Evolutionary conservation across 2,888 invertebrate species (phyloP), one percentile per base, ranked within the genome.

Genomic region (Callyntrura guangdongensis): DNA sequence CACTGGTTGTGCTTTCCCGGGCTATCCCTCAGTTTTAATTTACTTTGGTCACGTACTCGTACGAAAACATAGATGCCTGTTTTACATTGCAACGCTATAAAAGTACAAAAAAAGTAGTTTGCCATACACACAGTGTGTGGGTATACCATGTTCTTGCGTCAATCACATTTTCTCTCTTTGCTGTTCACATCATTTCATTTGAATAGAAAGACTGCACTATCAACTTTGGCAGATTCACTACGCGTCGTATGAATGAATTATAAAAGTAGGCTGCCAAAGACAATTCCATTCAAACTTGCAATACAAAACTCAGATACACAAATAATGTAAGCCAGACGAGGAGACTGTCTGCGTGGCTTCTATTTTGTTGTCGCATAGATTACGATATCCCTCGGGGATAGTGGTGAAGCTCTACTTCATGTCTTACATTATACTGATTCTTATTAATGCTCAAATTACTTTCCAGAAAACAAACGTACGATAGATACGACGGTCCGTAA

Each of bases 381-480:
- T 4, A 3, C 14, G 11, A 49, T 25, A 25, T 77, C 86, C 53
- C 85, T 11, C 4, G 0, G 86, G 86, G 56, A 49, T 56, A 53
- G 27, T 61, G 25, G 49, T 45, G 61, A 27, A 84, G 20, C 20
- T 77, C 47, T 47, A 14, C 47, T 2, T 17, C 47, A 11, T 47
- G 53, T 17, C 22, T 12, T 49, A 74, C 22, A 27, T 36, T 25
- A 12, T 56, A 53, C 53, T 77, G 53, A 53, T 84, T 84, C 22
- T 27, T 64, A 86, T 79, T 86, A 79, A 64, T 67, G 77, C 53
- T 53, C 64, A 86, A 86, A 86, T 86, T 79, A 86, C 79, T 79
- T 79, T 53, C 67, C 67, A 67, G 20, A 64, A 79, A 77, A 77
- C 11, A 53, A 53, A 36, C 36, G 49, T 11, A 74, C 6, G 22